Conservation (phyloP, 2,113 vertebrate genomes). For the Pyrgilauda ruficollis region DNA sequence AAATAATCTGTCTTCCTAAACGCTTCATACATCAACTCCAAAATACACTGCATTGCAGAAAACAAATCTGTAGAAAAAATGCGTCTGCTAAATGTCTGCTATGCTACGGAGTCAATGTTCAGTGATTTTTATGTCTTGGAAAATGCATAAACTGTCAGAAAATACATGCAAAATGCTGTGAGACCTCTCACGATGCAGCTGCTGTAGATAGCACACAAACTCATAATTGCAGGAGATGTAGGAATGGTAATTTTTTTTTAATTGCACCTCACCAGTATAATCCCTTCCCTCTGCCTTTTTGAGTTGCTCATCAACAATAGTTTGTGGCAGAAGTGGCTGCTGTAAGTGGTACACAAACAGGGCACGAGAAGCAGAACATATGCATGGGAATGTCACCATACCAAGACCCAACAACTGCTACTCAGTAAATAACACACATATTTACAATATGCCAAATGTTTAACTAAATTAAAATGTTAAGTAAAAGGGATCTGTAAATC, state of each 20-base stretch:
- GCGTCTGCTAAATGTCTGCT: slow-evolving; percentile 42
- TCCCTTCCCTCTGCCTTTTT: neutral
- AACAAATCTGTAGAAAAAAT: neutral
- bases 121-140: neutral
- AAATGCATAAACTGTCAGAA: slow-evolving; percentile 36
- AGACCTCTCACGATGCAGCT: neutral
- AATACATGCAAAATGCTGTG: slow-evolving; percentile 25
- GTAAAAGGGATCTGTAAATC: neutral
- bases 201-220: neutral
- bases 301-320: neutral
- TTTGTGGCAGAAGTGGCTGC: neutral
- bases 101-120: slow-evolving; percentile 27
- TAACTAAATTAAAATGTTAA: neutral
- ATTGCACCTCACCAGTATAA: neutral
- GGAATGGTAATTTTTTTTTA: neutral
- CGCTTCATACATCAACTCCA: neutral
- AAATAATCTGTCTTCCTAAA: slow-evolving; percentile 8
- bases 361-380: neutral
- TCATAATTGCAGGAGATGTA: neutral
- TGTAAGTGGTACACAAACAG: neutral
- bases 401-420: neutral
- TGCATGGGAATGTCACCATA: fast-evolving
- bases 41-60: slow-evolving; percentile 42
- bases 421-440: neutral
- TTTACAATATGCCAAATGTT: neutral